Conservation (phyloP, 37 sponge, comb jelly and placozoan genomes). For the Theonella swinhoei region DNA sequence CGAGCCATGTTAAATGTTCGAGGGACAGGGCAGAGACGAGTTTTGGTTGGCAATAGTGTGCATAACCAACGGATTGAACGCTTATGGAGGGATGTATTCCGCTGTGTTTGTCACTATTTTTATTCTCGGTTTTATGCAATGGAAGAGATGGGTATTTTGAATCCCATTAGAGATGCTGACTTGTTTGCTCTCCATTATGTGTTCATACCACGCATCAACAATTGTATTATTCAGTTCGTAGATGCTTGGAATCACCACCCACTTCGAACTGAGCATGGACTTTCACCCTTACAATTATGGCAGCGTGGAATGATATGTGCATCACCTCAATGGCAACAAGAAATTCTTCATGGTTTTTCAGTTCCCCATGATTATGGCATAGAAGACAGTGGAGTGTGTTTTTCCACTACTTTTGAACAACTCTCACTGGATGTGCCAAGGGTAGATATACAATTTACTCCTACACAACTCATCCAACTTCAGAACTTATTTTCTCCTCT, state of each 20-base stretch:
- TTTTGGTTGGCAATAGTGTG: slow-evolving; percentile 1
- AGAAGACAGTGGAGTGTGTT: not conserved
- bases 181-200: slow-evolving; percentile 43
- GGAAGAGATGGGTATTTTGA: not conserved
- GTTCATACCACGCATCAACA: slow-evolving; percentile 43
- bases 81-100: slow-evolving; percentile 17
- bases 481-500: not conserved
- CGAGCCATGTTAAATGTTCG: slow-evolving; percentile 11
- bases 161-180: not conserved
- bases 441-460: no score
- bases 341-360: not conserved
- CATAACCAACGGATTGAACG: slow-evolving; percentile 39
- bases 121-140: slow-evolving; percentile 34
- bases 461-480: no score
- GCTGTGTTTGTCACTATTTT: slow-evolving; percentile 10
- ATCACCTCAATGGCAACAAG: not conserved
- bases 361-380: not conserved
- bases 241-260: slow-evolving; percentile 42
- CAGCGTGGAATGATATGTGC: not conserved
- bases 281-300: not conserved
- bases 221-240: not conserved
- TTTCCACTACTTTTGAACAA: not conserved
- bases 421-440: not conserved
- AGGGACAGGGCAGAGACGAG: slow-evolving; percentile 6
- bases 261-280: not conserved